These are phyloP conservation scores for Trididemnum nubilum DNA, from an alignment of 23 tunicate genomes.

Conservation along the genomic window DNA sequence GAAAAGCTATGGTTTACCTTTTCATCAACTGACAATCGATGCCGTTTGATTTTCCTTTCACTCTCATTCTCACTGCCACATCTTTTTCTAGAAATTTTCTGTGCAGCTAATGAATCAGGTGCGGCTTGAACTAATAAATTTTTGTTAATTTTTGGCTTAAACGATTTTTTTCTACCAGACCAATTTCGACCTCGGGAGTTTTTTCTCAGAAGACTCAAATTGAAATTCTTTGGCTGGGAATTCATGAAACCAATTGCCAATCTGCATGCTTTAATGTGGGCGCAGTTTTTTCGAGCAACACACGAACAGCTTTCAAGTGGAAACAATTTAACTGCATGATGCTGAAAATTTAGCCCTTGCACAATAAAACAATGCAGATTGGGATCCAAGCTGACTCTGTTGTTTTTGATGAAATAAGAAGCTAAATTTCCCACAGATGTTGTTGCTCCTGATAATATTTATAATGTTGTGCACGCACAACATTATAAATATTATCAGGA, in stretches of 20 bases:
- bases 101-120: background rate
- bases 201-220: background rate
- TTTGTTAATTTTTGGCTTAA: background rate
- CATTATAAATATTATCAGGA: background rate
- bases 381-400: background rate
- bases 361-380: background rate
- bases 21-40: no score
- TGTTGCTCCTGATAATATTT: no score
- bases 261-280: background rate
- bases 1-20: no score
- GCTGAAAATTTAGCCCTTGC: background rate
- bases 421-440: background rate
- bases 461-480: background rate
- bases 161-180: background rate
- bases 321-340: background rate
- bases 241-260: background rate
- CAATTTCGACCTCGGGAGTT: background rate
- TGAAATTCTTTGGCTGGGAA: background rate
- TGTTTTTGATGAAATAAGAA: background rate
- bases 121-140: background rate
- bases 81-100: no score
- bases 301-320: background rate
- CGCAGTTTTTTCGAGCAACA: background rate
- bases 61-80: no score
- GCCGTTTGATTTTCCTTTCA: no score